Base-by-base conservation (phyloP, 2,797 vertebrate genomes). In the Hemitrygon akajei region DNA sequence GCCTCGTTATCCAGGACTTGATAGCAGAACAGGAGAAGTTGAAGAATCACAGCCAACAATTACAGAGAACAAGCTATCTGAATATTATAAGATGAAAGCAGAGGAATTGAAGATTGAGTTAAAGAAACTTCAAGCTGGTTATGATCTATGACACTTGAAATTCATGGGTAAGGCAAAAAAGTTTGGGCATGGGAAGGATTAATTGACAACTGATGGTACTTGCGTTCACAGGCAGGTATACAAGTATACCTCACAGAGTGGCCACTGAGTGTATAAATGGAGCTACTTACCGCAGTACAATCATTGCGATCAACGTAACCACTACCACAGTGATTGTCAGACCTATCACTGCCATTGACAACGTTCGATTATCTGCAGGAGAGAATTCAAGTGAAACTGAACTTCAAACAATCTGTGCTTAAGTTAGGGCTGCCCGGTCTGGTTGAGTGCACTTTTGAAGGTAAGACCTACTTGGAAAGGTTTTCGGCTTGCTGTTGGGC, bases 221-320 rank as follows among this genome's bases (percentile, higher is more conserved):
- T 47, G 47, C 47, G 47, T 47, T 47, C 47, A 47, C 47, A 47
- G 47, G 47, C 47, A 47, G 47, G 47, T 47, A 47, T 47, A 47
- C 47, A 47, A 3, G 47, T 47, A 1, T 47, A 47, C 4, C 47
- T 47, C 47, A 47, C 2, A 47, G 4, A 47, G 47, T 47, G 47
- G 47, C 47, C 47, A 47, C 47, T 47, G 47, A 47, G 47, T 47
- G n/a, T 37, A 69, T 12, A 69, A 60, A 20, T 63, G 60, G 58
- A 18, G 79, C 22, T 37, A 76, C 93, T 95, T 97, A 99, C 99
- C 98, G 98, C 95, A 99, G 97, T 95, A 99, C 97, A 95, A 99
- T 96, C 86, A 99, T 96, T 18, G 98, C 98, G 12, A 98, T 96
- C 94, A 96, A 95, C 11, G 98, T 96, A 95, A 98, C 96, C 94